Evolutionary conservation across 2,888 invertebrate genomes (phyloP), one percentile per base, ranked within the genome.

Genomic region (Lathronympha strigana): DNA sequence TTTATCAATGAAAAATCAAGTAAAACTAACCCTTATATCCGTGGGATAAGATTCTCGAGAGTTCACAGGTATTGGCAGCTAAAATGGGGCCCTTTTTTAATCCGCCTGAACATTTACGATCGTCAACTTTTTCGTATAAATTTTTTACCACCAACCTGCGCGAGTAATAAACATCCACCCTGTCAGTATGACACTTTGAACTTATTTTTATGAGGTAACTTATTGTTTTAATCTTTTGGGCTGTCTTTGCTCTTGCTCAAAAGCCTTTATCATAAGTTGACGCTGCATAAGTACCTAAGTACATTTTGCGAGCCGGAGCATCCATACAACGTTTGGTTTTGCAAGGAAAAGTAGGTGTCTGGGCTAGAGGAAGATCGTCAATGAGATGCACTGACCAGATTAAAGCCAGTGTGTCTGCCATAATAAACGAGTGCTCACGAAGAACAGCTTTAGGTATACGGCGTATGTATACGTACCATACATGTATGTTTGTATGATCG

Each of bases 61-160:
- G 19, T n/a, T 31, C 19, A 43, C 57, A 28, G 51, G 19, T 54
- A 38, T 40, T 57, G 43, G 25, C 38, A 55, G 25, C 25, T 21
- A 33, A 51, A 54, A 75, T 73, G 75, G 72, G 77, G 72, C 77
- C 83, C 82, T 72, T 83, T 79, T 88, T 87, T 88, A 88, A 89
- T 88, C 88, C 87, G 83, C 83, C 85, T 83, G 84, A 79, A 82
- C 87, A 79, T 88, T 90, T 87, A 90, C 78, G 88, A 84, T 77
- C 82, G 79, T 84, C 81, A 87, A 89, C 83, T 88, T 89, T 88
- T 80, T 72, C 80, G 80, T 83, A 80, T 82, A 87, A 87, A 87
- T 88, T 79, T 88, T 89, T 82, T 74, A 80, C 82, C 83, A 80
- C 80, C 75, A 76, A 78, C 80, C 80, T 79, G 79, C 71, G 70